Conservation (phyloP, 1,140 invertebrate species). For the Mycetomoellerius zeteki region DNA sequence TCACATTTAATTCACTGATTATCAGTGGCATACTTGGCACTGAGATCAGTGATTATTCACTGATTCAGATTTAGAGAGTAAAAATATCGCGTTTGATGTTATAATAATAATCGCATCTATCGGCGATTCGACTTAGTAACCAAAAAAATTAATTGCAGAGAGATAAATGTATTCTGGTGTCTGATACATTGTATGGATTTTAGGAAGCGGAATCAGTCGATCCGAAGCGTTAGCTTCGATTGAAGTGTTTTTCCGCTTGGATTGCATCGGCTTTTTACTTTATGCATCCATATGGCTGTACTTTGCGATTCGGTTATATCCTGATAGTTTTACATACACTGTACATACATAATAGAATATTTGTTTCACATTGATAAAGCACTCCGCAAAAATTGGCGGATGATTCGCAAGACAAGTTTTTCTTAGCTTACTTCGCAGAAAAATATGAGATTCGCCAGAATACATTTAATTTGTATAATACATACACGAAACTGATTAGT, state of each 20-base stretch:
- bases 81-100: neutral
- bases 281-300: conserved; percentile 31
- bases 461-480: neutral
- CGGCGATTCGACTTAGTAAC: neutral
- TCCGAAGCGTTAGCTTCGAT: conserved; percentile 25
- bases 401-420: conserved; percentile 39
- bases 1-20: too few species aligned
- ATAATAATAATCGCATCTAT: neutral
- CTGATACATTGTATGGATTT: conserved; percentile 19
- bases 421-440: conserved; percentile 12
- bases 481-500: neutral
- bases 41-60: too few species aligned
- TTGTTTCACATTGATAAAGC: conserved; percentile 69
- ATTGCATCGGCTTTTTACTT: conserved; percentile 11
- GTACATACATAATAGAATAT: conserved; percentile 57
- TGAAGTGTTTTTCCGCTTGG: conserved; percentile 46
- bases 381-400: conserved; percentile 52
- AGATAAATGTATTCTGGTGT: neutral
- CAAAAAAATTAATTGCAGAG: neutral
- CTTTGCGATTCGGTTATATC: conserved; percentile 33
- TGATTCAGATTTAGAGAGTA: too few species aligned
- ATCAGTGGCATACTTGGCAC: too few species aligned
- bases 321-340: conserved; percentile 35
- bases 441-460: conserved; percentile 37
- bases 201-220: conserved; percentile 43